Conservation (phyloP, 2,113 vertebrate genomes). For the Mungos mungo region DNA sequence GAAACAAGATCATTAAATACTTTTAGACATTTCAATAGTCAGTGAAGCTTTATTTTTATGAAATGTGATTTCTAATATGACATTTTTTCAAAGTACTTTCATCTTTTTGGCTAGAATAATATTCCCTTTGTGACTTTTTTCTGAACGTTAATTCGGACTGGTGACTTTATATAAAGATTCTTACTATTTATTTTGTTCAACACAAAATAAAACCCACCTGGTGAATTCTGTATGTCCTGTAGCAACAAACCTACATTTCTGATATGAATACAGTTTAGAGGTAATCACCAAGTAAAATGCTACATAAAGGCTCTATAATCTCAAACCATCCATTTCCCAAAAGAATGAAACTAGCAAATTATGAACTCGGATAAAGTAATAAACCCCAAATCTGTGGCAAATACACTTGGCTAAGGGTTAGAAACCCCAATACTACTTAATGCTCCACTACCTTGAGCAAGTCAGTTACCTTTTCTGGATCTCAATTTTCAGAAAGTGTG, state of each 20-base stretch:
- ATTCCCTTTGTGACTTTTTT: slow-evolving; percentile 47
- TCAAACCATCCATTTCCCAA: slow-evolving; percentile 39
- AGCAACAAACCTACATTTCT: slow-evolving; percentile 20
- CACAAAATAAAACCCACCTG: slow-evolving; percentile 52
- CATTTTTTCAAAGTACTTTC: slow-evolving; percentile 45
- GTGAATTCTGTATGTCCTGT: background rate
- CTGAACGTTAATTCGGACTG: slow-evolving; percentile 35
- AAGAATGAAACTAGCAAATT: slow-evolving; percentile 40
- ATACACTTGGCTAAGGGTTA: background rate
- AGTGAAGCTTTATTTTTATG: background rate
- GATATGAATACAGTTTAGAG: background rate
- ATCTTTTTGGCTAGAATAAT: slow-evolving; percentile 51
- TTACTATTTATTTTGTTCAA: slow-evolving; percentile 41
- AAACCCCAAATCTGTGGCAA: background rate
- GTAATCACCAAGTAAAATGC: slow-evolving; percentile 56
- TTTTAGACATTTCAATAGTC: slow-evolving; percentile 14
- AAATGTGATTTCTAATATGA: slow-evolving; percentile 47
- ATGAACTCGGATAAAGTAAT: slow-evolving; percentile 27
- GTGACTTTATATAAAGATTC: slow-evolving; percentile 11
- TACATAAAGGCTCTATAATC: slow-evolving; percentile 24
- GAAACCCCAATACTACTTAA: background rate
- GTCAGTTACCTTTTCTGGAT: background rate
- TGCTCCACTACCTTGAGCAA: background rate
- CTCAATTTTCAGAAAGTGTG: slow-evolving; percentile 21
- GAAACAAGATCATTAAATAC: background rate